These are phyloP conservation scores for Sebastes itinus DNA, from an alignment of 2,797 vertebrate species.

Conservation along the genomic window DNA sequence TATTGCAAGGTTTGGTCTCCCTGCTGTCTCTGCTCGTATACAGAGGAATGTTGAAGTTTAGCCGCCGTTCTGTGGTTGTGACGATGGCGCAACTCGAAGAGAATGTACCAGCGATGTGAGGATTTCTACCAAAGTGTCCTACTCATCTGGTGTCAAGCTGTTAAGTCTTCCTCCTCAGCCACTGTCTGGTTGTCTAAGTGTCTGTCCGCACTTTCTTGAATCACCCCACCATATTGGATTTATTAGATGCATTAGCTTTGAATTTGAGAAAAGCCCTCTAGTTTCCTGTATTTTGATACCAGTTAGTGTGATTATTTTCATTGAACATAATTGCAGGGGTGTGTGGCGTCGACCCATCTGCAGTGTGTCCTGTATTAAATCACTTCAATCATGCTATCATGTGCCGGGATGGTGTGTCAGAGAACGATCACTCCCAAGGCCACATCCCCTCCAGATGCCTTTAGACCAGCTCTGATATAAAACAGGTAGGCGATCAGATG, in stretches of 20 bases:
- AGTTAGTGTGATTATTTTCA: conserved; percentile 10
- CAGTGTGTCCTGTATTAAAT: conserved; percentile 53
- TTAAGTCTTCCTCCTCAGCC: conserved; percentile 5
- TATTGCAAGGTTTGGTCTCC: conserved; percentile 15
- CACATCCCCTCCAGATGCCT: conserved; percentile 56
- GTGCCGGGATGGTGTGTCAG: conserved; percentile 41
- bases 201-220: neutral
- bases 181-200: neutral
- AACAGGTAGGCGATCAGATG: conserved; percentile 46
- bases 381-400: conserved; percentile 52
- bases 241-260: conserved; percentile 21
- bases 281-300: conserved; percentile 26
- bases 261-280: conserved; percentile 1
- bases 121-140: conserved; percentile 4
- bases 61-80: conserved; percentile 23
- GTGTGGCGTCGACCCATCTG: conserved; percentile 33
- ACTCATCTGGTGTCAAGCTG: conserved; percentile 63
- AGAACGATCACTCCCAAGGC: conserved; percentile 48
- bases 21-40: conserved; percentile 25
- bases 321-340: conserved; percentile 31
- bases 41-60: conserved; percentile 60
- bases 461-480: conserved; percentile 42
- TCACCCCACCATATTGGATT: conserved; percentile 2
- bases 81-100: conserved; percentile 14
- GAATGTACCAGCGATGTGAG: conserved; percentile 33